These are phyloP conservation scores for Aleiodes leptofemur DNA, from an alignment of 2,888 invertebrate genomes.

Conservation along the genomic window DNA sequence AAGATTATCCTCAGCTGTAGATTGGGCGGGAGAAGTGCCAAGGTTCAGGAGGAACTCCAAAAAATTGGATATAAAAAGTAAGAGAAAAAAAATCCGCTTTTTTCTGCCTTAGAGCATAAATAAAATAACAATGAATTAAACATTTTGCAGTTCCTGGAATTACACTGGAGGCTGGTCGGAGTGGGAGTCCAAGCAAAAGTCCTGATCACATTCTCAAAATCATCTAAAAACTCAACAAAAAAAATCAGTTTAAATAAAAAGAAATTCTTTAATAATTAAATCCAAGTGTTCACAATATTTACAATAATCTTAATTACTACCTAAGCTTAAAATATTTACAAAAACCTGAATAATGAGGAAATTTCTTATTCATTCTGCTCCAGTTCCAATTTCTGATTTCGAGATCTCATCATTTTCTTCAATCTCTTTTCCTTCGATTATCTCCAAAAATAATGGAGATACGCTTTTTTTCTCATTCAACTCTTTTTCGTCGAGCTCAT, in stretches of 20 bases:
- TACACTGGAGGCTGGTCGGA: conserved; percentile 80
- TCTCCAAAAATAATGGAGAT: too few species aligned
- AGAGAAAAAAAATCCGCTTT: conserved; percentile 52
- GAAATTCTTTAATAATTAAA: too few species aligned
- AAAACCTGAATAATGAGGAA: too few species aligned
- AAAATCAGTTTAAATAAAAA: too few species aligned
- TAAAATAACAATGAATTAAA: conserved; percentile 18
- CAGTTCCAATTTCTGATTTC: too few species aligned
- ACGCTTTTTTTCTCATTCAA: too few species aligned
- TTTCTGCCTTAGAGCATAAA: not conserved
- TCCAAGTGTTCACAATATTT: too few species aligned
- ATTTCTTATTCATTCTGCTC: too few species aligned
- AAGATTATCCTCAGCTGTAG: conserved; percentile 84
- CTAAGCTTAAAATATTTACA: too few species aligned
- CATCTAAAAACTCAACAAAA: not conserved
- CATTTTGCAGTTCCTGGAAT: conserved; percentile 76
- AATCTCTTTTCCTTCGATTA: too few species aligned
- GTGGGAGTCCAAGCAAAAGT: conserved; percentile 75
- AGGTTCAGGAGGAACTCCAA: conserved; percentile 79
- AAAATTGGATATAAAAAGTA: conserved; percentile 81
- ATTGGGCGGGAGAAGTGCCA: conserved; percentile 81
- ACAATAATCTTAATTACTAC: not conserved
- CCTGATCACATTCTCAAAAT: not conserved
- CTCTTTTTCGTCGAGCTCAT: too few species aligned
- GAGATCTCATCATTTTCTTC: too few species aligned